Base-by-base conservation (phyloP, 2,888 invertebrate species). In the Portevinia maculata region DNA sequence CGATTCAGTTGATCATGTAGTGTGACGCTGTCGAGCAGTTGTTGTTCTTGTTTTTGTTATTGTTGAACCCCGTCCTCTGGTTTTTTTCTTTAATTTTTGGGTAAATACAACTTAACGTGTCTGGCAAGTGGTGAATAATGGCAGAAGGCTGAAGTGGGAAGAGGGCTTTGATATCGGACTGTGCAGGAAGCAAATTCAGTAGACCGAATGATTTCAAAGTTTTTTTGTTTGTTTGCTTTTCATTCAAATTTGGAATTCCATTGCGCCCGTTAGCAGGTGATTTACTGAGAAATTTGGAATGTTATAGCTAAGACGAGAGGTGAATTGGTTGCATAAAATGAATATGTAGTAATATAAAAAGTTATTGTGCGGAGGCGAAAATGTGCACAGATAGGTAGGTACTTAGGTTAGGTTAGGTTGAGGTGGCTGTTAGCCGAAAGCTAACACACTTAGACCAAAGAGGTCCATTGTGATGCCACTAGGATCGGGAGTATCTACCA, bases 161-260 rank as follows among this genome's bases (percentile, higher is more conserved):
- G n/a, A 34, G 57, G 37, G 44, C 8, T 24, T 21, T 46, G 57
- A 70, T 55, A 69, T 44, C 69, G 69, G 53, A 46, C 34, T 37
- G 53, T 65, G 70, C 81, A 81, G 81, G 81, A 81, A 81, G 70
- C 76, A 60, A 65, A 81, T 39, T 59, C 64, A 81, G 76, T 76
- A 76, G 81, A 81, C 69, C 81, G 64, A 70, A 71, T 76, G 62
- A 75, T 81, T 70, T 70, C 32, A 1, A n/a, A 39, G 13, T 55
- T 44, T n/a, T 24, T 44, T 13, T 24, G 11, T 41, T 67, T 64
- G 28, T 28, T n/a, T 53, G n/a, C 30, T 50, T 48, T 55, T 32
- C n/a, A 13, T 39, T 15, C 13, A 7, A 39, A 3, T 9, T 39
- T 21, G 57, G 34, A 48, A 76, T 71, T 81, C 70, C 76, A 71